Evolutionary conservation across 2,113 vertebrate genomes (phyloP).

Genomic region (Sphaerodactylus townsendi): DNA sequence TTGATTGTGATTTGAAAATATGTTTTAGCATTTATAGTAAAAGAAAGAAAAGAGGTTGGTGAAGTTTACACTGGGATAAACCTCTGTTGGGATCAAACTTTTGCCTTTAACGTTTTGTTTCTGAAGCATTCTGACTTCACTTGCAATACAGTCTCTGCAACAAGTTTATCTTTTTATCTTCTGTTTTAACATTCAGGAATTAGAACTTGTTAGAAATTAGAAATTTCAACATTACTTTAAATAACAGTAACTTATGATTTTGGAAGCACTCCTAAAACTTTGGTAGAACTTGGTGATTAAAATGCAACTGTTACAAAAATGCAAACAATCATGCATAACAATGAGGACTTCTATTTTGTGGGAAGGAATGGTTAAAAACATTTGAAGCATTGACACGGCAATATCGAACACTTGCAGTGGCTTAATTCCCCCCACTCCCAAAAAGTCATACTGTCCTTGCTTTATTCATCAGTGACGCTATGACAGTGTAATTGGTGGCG

Average conservation of each 20-base stretch:
- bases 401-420: too few relatives aligned
- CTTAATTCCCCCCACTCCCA: too few relatives aligned
- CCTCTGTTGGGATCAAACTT: background rate
- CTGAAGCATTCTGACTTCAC: background rate
- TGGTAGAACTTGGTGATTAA: background rate
- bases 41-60: background rate
- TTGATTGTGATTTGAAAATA: background rate
- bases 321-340: background rate
- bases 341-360: background rate
- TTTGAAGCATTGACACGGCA: too few relatives aligned
- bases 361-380: too few relatives aligned
- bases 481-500: too few relatives aligned
- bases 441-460: too few relatives aligned
- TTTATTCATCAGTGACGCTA: too few relatives aligned
- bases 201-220: rapidly evolving
- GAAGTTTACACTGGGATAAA: background rate
- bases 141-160: slow-evolving; percentile 24
- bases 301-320: background rate
- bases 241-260: background rate
- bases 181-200: background rate
- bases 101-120: background rate
- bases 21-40: background rate
- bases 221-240: slow-evolving; percentile 37
- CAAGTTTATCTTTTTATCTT: slow-evolving; percentile 11
- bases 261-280: background rate